Conservation (phyloP, 2,797 vertebrate genomes). For the Brachyrhaphis roseni region DNA sequence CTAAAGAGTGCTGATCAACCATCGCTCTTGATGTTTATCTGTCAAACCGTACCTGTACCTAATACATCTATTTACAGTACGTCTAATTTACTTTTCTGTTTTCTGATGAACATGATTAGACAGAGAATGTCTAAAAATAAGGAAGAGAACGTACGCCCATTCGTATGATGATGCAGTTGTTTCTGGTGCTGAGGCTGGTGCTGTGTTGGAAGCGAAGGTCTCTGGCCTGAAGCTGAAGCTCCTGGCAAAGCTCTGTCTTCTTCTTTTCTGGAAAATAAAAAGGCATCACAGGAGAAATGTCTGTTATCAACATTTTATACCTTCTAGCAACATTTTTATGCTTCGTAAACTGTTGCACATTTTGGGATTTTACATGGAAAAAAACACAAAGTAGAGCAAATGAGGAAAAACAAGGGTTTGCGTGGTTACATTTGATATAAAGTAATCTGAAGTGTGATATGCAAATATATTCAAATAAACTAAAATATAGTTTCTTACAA, state of each 20-base stretch:
- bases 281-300: not conserved
- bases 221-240: conserved; percentile 93
- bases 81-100: not conserved
- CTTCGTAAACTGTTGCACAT: not conserved
- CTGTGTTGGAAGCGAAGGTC: conserved; percentile 95
- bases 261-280: conserved; percentile 86
- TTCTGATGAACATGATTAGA: fast-evolving
- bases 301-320: not conserved
- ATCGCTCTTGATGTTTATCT: not conserved
- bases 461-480: not conserved
- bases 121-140: not conserved
- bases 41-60: not conserved
- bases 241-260: conserved; percentile 95
- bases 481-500: not conserved
- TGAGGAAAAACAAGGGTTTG: not conserved
- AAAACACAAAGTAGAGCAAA: not conserved
- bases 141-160: conserved; percentile 86
- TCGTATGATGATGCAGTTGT: conserved; percentile 93
- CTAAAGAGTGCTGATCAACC: conserved; percentile 19
- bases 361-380: not conserved
- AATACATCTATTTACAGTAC: not conserved
- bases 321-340: not conserved
- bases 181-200: conserved; percentile 90
- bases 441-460: not conserved
- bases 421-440: not conserved